A percentile compares a stretch with the other conserved stretches of the same genome.
Conservation (phyloP, 2,888 invertebrate species). For the Spisula solida region DNA sequence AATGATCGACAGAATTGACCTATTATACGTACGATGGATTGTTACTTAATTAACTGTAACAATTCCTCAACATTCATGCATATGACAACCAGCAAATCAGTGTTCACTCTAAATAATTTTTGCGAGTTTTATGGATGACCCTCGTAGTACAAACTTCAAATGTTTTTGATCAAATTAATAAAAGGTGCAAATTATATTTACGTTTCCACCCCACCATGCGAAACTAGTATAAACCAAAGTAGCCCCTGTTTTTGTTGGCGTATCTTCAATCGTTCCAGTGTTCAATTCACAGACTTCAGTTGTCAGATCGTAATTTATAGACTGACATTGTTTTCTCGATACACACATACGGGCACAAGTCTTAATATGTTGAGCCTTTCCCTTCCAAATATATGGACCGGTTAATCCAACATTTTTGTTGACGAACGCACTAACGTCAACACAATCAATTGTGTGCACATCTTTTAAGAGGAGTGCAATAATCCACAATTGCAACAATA, state of each 20-base stretch:
- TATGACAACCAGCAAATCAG: no score
- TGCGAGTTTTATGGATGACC: no score
- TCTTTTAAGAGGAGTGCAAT: neutral
- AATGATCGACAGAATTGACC: neutral
- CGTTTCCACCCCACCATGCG: constrained; percentile 22
- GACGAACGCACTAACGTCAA: neutral
- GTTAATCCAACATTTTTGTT: neutral
- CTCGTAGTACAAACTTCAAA: neutral
- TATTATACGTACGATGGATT: neutral
- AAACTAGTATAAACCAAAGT: constrained; percentile 13
- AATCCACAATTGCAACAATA: neutral
- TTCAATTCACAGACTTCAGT: constrained; percentile 17
- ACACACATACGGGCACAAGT: constrained; percentile 23
- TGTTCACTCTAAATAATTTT: no score
- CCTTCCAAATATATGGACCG: constrained; percentile 11
- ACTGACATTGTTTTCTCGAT: neutral
- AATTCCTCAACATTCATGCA: neutral
- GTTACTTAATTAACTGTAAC: neutral
- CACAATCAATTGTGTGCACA: neutral
- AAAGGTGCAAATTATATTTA: neutral
- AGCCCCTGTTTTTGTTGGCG: constrained; percentile 17
- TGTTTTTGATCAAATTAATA: neutral
- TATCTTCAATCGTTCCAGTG: neutral
- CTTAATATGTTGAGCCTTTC: neutral
- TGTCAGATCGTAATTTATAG: neutral